Evolutionary conservation across 2,888 invertebrate species (phyloP), one percentile per base, ranked within the genome.

Genomic region (Epistrophe eligans): DNA sequence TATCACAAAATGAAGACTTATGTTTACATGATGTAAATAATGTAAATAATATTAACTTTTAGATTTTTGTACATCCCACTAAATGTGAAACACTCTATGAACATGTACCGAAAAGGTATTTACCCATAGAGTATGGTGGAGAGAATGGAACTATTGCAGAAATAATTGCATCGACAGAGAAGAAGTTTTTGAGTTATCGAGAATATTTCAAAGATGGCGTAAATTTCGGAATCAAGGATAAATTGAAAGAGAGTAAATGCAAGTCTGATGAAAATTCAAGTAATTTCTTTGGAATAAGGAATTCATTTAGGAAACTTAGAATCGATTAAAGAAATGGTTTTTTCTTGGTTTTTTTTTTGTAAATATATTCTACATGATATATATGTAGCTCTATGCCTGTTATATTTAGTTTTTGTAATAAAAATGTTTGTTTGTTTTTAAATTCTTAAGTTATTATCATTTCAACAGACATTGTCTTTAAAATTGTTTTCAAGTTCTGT

Each of bases 101-200:
- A 88, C 89, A 93, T 81, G 93, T 96, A 24, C 95, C 95, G 0
- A 94, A 94, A 88, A 93, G 94, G 4, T 92, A 94, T 58, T 91
- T 96, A 64, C 96, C 96, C 0, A 91, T 91, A 13, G 96, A 96
- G 90, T 96, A 96, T 90, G 96, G 96, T 13, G 96, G 96, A 45
- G 93, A 93, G 10, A 94, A 93, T 81, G 94, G 94, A 89, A 92
- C 93, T 48, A 90, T 94, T 66, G 57, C 62, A 0, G 45, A 80
- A 87, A 64, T 83, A 3, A 38, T 66, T 28, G 40, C 83, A 2
- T 15, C 32, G 13, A 89, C 79, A 52, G 84, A 84, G 17, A 40
- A 58, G 38, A 79, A 83, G 9, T 62, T 89, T 1, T 24, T 79
- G 0, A 72, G 40, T 2, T 77, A 88, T 40, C 70, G 71, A 8